Evolutionary conservation across 2,888 invertebrate genomes (phyloP), one percentile per base, ranked within the genome.

Genomic region (Nomada fucata): DNA sequence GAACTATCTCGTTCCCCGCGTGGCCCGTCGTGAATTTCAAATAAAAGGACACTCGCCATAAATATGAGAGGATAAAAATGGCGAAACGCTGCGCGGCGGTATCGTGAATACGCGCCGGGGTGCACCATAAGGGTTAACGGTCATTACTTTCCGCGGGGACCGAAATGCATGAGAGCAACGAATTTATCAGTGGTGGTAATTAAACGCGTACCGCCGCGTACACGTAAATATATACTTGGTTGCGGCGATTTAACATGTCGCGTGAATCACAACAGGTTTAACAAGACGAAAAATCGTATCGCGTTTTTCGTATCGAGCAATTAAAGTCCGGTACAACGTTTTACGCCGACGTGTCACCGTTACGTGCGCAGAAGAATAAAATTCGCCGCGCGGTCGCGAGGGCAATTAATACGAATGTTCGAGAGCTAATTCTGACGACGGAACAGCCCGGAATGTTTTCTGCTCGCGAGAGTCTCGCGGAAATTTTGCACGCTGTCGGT

Each of bases 261-360:
- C 70, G 55, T 64, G 59, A 55, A 68, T 82, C 63, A 71, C 81
- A 60, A 68, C 68, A 72, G 68, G 68, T 76, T 82, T 68, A 68
- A 61, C 69, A 67, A 47, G 52, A 68, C 47, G 68, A 82, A 79
- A 67, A 63, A 76, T 65, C 61, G 44, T 47, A 13, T 63, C 75
- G 67, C n/a, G 69, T 74, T 72, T 23, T n/a, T 29, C 71, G 52
- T 20, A 36, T 29, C 53, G 26, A 26, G 82, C 71, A 82, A 82
- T 82, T 82, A 82, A 82, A 82, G 13, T 4, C 36, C 11, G 13
- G 60, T 18, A 18, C 64, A 67, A 53, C 52, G 61, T 70, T 81
- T 67, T 71, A 67, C 67, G 44, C n/a, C 53, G 52, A 55, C 59
- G 52, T 47, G 55, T 59, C 23, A 9, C 70, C 26, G 26, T n/a